A percentile compares a stretch with the other conserved stretches of the same genome.
Evolutionary conservation across 2,113 vertebrate species (phyloP).

Genomic region (Paratilapia polleni): DNA sequence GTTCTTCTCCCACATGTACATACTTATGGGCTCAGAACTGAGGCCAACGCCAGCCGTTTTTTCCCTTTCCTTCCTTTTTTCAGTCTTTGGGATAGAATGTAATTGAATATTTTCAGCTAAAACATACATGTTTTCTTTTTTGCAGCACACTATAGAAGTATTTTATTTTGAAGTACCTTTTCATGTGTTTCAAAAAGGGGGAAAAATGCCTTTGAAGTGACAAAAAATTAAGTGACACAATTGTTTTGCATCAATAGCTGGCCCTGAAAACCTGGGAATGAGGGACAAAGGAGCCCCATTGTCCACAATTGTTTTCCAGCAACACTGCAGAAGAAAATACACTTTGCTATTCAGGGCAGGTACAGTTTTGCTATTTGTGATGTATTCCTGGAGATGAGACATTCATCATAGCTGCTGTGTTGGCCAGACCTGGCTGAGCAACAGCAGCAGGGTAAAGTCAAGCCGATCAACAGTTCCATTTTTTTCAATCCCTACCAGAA

Average conservation of each 20-base stretch:
- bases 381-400: slow-evolving; percentile 77
- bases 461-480: slow-evolving; percentile 73
- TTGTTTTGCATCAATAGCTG: slow-evolving; percentile 36
- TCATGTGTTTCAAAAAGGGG: slow-evolving; percentile 13
- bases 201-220: slow-evolving; percentile 16
- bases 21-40: not conserved
- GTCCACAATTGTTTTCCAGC: slow-evolving; percentile 51
- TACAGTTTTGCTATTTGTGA: slow-evolving; percentile 76
- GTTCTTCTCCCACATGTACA: slow-evolving; percentile 11
- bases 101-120: slow-evolving; percentile 21
- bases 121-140: not conserved
- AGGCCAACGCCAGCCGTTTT: slow-evolving; percentile 5
- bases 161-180: not conserved
- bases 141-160: not conserved
- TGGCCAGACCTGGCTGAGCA: slow-evolving; percentile 74
- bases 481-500: slow-evolving; percentile 53
- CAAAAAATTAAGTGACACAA: slow-evolving; percentile 34
- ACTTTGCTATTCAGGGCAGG: slow-evolving; percentile 74
- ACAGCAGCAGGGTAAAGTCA: slow-evolving; percentile 69
- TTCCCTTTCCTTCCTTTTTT: slow-evolving; percentile 1
- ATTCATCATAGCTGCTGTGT: slow-evolving; percentile 75
- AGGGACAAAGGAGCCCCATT: slow-evolving; percentile 39
- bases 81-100: slow-evolving; percentile 31
- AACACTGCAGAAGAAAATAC: slow-evolving; percentile 59
- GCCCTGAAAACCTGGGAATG: slow-evolving; percentile 12